These are phyloP conservation scores for Temnothorax rugatulus DNA, from an alignment of 2,888 invertebrate genomes.

Conservation along the genomic window DNA sequence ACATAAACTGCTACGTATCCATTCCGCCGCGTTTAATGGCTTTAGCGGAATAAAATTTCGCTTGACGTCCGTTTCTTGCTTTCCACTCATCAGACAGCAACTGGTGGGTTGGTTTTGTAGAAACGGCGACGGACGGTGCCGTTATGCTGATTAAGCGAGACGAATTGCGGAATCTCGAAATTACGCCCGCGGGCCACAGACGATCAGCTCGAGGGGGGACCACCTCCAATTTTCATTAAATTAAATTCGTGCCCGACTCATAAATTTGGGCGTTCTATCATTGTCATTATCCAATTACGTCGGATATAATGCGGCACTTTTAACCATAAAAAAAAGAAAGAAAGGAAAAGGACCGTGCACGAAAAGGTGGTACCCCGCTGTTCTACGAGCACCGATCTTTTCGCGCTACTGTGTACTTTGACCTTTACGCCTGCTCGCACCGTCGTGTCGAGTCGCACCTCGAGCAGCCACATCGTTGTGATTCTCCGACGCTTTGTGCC, in stretches of 20 bases:
- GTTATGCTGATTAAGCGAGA: constrained; percentile 59
- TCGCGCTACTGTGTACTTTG: constrained; percentile 18
- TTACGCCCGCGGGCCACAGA: constrained; percentile 28
- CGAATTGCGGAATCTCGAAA: constrained; percentile 55
- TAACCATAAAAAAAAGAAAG: neutral
- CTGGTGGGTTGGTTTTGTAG: constrained; percentile 40
- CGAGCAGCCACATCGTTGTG: constrained; percentile 40
- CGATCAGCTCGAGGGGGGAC: neutral
- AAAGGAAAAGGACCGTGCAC: neutral
- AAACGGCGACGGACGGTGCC: constrained; percentile 22
- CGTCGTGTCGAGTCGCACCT: neutral
- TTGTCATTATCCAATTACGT: constrained; percentile 49
- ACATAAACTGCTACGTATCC: constrained; percentile 42
- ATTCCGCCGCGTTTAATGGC: constrained; percentile 62
- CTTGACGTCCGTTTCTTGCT: constrained; percentile 51
- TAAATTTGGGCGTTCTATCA: constrained; percentile 40
- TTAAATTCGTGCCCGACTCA: constrained; percentile 37
- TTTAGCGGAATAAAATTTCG: constrained; percentile 54
- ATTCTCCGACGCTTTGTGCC: constrained; percentile 25
- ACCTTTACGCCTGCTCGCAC: constrained; percentile 33
- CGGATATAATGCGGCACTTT: neutral
- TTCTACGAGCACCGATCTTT: neutral
- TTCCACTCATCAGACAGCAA: constrained; percentile 12
- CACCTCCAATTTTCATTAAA: constrained; percentile 43
- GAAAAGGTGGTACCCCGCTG: neutral